Conservation (phyloP, 1,140 invertebrate species). For the Cyclina sinensis region DNA sequence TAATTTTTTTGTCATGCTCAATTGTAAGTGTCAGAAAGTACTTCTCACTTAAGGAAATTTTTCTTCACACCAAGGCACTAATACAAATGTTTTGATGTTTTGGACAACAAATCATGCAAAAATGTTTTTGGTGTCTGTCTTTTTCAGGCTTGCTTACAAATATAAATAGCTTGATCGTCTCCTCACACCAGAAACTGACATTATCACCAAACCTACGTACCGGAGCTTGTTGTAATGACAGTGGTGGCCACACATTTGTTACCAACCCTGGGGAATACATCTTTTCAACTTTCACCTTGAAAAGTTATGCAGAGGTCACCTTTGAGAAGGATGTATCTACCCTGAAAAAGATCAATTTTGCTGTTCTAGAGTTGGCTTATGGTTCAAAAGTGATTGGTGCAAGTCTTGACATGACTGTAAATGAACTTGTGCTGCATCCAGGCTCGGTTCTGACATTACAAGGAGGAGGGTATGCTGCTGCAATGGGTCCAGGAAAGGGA, state of each 20-base stretch:
- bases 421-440: constrained; percentile 75
- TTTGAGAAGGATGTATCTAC: constrained; percentile 65
- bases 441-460: constrained; percentile 73
- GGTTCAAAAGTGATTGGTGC: constrained; percentile 71
- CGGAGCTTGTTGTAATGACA: constrained; percentile 67
- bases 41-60: too few species aligned
- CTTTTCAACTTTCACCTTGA: constrained; percentile 77
- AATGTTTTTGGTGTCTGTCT: background rate
- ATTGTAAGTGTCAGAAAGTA: too few species aligned
- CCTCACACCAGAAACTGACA: constrained; percentile 73
- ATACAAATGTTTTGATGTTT: too few species aligned
- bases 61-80: too few species aligned
- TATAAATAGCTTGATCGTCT: constrained; percentile 75
- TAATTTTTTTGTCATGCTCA: too few species aligned
- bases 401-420: constrained; percentile 72
- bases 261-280: constrained; percentile 72
- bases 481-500: constrained; percentile 75
- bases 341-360: constrained; percentile 70
- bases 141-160: constrained; percentile 78
- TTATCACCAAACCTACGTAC: constrained; percentile 75
- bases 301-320: constrained; percentile 71
- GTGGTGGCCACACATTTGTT: constrained; percentile 67
- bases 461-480: constrained; percentile 70
- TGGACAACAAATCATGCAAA: too few species aligned
- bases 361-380: constrained; percentile 76